phyloP scores from a whole-genome alignment of 2,113 vertebrate genomes.

The Aleadryas rufinucha region DNA sequence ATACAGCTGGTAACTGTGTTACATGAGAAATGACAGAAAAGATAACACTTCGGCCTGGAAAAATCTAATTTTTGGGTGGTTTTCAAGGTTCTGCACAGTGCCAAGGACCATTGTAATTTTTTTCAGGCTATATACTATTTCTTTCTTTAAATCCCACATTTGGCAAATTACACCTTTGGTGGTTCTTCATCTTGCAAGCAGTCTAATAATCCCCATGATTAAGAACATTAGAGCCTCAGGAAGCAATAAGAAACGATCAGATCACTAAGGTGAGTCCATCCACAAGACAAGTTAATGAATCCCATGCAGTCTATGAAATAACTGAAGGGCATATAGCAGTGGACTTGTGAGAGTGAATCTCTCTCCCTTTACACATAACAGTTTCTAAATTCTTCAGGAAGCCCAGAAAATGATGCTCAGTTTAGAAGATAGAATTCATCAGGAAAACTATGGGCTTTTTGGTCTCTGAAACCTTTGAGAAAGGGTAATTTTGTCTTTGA shows the following conservation, averaged over 20 bases:
- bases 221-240: neutral
- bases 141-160: neutral
- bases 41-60: neutral
- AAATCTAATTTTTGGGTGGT: neutral
- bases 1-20: neutral
- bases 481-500: neutral
- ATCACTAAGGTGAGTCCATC: neutral
- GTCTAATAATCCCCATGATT: neutral
- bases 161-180: neutral
- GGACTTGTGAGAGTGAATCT: neutral
- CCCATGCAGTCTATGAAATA: neutral
- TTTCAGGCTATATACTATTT: neutral
- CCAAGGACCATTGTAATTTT: neutral
- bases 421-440: neutral
- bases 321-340: neutral
- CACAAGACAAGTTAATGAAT: neutral
- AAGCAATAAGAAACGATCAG: neutral
- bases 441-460: fast-evolving
- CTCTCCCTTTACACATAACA: neutral
- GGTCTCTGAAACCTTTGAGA: neutral
- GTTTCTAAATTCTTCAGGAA: neutral
- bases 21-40: neutral
- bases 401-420: neutral
- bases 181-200: neutral
- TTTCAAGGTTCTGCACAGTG: neutral